Conservation (phyloP, 2,113 vertebrate genomes). For the Podiceps cristatus region DNA sequence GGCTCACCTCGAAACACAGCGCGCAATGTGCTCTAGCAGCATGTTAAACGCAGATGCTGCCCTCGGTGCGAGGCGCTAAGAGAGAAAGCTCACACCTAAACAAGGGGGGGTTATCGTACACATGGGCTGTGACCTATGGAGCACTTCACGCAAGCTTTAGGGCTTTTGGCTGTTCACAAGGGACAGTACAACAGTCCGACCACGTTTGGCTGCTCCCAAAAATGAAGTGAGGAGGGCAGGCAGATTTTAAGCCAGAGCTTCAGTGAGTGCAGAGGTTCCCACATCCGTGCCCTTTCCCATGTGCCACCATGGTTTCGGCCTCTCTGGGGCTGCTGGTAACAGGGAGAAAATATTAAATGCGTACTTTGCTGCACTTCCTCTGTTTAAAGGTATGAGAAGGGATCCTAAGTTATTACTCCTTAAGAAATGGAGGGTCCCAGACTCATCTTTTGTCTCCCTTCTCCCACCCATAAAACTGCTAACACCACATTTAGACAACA, state of each 20-base stretch:
- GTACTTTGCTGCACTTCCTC: neutral
- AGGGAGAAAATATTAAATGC: neutral
- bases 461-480: neutral
- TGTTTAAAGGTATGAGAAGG: neutral
- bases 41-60: rapidly evolving
- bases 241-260: neutral
- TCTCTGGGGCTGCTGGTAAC: neutral
- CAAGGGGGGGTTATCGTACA: rapidly evolving
- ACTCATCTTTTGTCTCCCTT: neutral
- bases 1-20: neutral
- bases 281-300: rapidly evolving
- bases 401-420: neutral
- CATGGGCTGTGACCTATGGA: rapidly evolving
- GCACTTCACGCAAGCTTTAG: neutral
- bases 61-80: neutral
- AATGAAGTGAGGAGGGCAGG: neutral
- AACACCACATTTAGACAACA: neutral
- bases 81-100: neutral
- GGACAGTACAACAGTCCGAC: neutral
- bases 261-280: neutral
- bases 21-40: neutral
- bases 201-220: neutral
- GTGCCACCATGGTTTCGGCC: neutral
- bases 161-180: neutral
- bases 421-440: neutral